Evolutionary conservation across 2,113 vertebrate species (phyloP).

Genomic region (Ictidomys tridecemlineatus): DNA sequence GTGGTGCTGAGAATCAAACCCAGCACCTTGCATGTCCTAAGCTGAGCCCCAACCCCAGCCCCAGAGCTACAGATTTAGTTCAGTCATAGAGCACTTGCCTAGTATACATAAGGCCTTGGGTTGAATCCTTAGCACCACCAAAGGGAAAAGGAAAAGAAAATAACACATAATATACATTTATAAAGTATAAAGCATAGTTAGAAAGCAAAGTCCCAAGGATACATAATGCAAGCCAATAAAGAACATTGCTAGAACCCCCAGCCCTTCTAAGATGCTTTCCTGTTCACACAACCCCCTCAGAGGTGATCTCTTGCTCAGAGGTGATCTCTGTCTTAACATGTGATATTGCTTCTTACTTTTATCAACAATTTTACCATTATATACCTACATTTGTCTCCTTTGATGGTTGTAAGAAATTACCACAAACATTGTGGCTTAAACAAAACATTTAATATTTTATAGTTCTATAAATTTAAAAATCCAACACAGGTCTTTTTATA

Average conservation of each 20-base stretch:
- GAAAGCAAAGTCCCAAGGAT: background rate
- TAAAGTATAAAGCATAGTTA: background rate
- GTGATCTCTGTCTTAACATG: background rate
- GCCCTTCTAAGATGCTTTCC: background rate
- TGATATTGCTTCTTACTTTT: background rate
- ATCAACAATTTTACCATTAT: background rate
- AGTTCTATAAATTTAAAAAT: background rate
- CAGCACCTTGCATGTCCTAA: no score
- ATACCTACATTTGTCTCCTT: background rate
- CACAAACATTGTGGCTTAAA: background rate
- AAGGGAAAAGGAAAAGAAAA: background rate
- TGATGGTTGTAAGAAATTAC: background rate
- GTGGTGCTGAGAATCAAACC: no score
- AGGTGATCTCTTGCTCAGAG: background rate
- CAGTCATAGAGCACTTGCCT: background rate
- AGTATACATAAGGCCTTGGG: background rate
- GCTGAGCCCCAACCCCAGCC: no score
- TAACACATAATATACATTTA: background rate
- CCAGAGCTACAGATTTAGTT: background rate
- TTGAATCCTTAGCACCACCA: background rate
- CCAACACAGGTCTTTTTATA: background rate
- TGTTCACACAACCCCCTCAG: background rate
- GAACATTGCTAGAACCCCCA: background rate
- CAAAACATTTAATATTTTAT: background rate
- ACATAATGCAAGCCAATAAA: background rate